Conservation (phyloP, 2,888 invertebrate species). For the Yponomeuta plumbellus region DNA sequence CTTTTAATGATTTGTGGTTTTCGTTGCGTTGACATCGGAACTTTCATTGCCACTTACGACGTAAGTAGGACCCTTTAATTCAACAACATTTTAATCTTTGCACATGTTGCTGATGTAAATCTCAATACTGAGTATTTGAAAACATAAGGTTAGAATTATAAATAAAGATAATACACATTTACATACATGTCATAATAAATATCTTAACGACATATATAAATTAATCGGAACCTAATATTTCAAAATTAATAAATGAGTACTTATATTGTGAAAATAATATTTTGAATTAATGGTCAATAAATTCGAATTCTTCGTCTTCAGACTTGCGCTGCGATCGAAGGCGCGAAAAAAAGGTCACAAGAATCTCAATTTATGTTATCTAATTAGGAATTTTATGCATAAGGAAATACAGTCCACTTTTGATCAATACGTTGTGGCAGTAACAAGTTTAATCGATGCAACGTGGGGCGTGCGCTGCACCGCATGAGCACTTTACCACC, state of each 20-base stretch:
- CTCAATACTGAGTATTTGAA: conserved; percentile 36
- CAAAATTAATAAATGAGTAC: conserved; percentile 78
- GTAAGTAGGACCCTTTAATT: too few species aligned
- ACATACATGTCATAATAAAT: conserved; percentile 70
- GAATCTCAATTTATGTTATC: conserved; percentile 16
- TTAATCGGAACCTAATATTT: conserved; percentile 77
- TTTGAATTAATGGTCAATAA: conserved; percentile 77
- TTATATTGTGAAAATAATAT: conserved; percentile 78
- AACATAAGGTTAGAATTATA: conserved; percentile 70
- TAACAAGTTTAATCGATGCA: conserved; percentile 41
- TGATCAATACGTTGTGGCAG: conserved; percentile 35
- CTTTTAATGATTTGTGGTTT: too few species aligned
- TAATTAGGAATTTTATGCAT: conserved; percentile 44
- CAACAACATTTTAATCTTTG: too few species aligned
- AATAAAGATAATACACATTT: conserved; percentile 67
- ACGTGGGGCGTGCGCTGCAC: conserved; percentile 66
- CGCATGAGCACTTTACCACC: conserved; percentile 76
- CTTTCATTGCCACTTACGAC: too few species aligned
- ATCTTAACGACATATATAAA: conserved; percentile 77
- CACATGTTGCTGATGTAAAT: background rate
- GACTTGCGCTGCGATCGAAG: conserved; percentile 66
- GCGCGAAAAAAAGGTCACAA: conserved; percentile 33
- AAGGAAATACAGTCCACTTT: conserved; percentile 54
- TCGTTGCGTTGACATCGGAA: too few species aligned
- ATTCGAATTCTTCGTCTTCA: conserved; percentile 76